Conservation (phyloP, 1,140 invertebrate species). For the Brachionus calyciflorus region DNA sequence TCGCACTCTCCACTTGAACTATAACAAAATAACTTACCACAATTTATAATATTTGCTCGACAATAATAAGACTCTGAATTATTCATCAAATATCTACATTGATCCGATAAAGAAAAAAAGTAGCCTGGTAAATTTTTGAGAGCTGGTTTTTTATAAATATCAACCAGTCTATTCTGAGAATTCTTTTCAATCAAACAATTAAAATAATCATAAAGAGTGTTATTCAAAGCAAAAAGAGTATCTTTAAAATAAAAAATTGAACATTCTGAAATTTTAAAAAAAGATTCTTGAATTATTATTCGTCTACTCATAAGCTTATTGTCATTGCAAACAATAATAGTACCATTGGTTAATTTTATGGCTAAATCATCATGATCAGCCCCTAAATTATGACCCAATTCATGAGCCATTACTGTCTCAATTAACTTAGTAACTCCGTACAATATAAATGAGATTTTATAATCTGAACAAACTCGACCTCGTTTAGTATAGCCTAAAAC, state of each 20-base stretch:
- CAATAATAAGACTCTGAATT: constrained; percentile 17
- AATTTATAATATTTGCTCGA: not conserved
- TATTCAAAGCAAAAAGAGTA: not conserved
- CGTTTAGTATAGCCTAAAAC: not conserved
- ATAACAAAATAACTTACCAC: not conserved
- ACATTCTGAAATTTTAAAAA: not conserved
- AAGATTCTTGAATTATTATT: not conserved
- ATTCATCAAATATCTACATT: constrained; percentile 26
- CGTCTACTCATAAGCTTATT: not conserved
- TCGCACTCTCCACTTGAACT: not conserved
- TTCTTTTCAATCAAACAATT: not conserved
- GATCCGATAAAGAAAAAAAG: constrained; percentile 3
- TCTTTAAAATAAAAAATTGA: not conserved
- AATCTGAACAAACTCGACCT: not conserved
- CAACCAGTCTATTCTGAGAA: not conserved
- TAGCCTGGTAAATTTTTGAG: not conserved
- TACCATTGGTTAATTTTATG: not conserved
- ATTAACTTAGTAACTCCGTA: not conserved
- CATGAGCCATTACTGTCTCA: constrained; percentile 8
- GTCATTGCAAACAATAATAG: not conserved
- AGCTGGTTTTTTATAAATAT: not conserved
- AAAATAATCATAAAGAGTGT: not conserved
- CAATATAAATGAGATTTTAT: not conserved
- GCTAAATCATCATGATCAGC: constrained; percentile 27
- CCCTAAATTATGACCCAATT: not conserved